A percentile compares a stretch with the other conserved stretches of the same genome.
phyloP scores from a whole-genome alignment of 2,113 vertebrate species.

The Shinisaurus crocodilurus region DNA sequence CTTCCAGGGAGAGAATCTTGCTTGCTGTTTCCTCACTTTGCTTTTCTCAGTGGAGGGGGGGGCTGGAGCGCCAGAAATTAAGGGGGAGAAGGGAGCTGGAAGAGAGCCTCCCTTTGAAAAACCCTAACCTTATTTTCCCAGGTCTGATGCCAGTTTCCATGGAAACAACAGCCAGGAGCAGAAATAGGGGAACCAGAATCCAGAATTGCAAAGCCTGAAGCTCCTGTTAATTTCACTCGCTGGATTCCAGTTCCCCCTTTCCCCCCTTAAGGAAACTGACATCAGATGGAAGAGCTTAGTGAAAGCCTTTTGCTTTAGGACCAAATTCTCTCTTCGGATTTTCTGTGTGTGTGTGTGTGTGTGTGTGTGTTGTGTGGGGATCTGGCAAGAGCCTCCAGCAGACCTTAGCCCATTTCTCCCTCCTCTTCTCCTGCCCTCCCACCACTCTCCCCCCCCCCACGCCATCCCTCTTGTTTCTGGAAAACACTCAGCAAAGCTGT shows the following conservation, averaged over 20 bases:
- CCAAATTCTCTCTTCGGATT: background rate
- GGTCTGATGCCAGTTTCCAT: constrained; percentile 78
- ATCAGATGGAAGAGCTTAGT: constrained; percentile 25
- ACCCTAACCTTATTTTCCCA: constrained; percentile 78
- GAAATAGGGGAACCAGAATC: constrained; percentile 75
- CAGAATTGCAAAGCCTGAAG: constrained; percentile 70
- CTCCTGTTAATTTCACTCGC: constrained; percentile 63
- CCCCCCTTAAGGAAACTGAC: constrained; percentile 14
- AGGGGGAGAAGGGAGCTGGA: constrained; percentile 39
- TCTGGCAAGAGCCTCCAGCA: background rate
- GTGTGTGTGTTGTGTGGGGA: background rate
- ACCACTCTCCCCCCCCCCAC: background rate
- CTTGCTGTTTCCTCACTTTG: constrained; percentile 30
- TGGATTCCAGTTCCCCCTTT: constrained; percentile 60
- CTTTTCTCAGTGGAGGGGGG: constrained; percentile 34
- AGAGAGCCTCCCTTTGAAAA: constrained; percentile 62
- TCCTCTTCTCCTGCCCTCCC: background rate
- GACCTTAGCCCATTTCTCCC: constrained; percentile 6
- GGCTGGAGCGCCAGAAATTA: constrained; percentile 32
- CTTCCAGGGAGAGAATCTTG: background rate
- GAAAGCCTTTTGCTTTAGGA: background rate
- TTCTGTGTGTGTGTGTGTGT: background rate
- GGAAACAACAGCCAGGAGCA: constrained; percentile 75
- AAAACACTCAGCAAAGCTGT: constrained; percentile 29
- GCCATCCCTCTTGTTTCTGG: constrained; percentile 26